Base-by-base conservation (phyloP, 1,140 invertebrate species). In the Sesamia nonagrioides region DNA sequence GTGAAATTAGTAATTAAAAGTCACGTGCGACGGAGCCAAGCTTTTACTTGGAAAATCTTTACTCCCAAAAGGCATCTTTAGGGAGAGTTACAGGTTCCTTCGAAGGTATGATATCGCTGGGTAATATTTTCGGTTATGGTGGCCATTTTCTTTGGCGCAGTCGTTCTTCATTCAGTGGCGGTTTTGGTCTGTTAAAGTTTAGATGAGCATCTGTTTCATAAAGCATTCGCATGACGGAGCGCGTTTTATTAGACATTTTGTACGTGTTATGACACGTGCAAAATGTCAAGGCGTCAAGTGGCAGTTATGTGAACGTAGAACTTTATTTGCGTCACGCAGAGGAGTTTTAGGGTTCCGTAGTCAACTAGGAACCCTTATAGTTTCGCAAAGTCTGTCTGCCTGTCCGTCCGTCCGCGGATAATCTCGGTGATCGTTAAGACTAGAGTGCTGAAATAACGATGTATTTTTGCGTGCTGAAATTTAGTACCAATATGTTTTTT, bases 1-100 rank as follows among this genome's bases (percentile, higher is more conserved):
- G 87, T 90, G 83, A 91, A 92, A 92, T 92, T 91, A 90, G 83
- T 89, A 89, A 92, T 92, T 91, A 92, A 89, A 84, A 88, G 84
- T 88, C 89, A 89, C 86, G 86, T 90, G 86, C 85, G 80, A 86
- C 79, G 78, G 80, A 81, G 77, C 82, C 76, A 68, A 60, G 45
- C 77, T 58, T 13, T 76, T 71, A 83, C 76, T 83, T 69, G 33
- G 63, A 72, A 74, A 63, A 71, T 80, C 66, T 81, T 75, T 27
- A 71, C 35, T 77, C 60, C 37, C 68, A 61, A 73, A 66, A 13
- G 74, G 60, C 61, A 61, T 66, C 74, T 76, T 72, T 66, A 45
- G 45, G 6, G 9, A 66, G 35, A 76, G 15, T 66, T 77, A 77
- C 33, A 8, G 54, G 35, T 73, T 58, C 56, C 52, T 75, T 48